Evolutionary conservation across 2,797 vertebrate genomes (phyloP), one percentile per base, ranked within the genome.

Genomic region (Phylloscopus collybita): DNA sequence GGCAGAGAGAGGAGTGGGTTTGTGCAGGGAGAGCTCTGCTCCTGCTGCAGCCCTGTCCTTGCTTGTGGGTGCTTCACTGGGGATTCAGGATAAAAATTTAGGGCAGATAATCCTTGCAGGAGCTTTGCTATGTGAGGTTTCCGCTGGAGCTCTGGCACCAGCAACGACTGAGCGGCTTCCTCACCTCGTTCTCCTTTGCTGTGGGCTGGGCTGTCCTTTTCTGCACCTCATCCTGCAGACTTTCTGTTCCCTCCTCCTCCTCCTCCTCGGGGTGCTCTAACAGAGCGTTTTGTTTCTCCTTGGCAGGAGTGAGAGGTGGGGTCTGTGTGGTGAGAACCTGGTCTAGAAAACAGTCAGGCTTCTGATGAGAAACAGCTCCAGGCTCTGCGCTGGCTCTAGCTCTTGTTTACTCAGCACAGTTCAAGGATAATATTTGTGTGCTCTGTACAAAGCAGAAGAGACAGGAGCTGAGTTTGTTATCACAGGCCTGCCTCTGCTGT

Each of bases 171-270:
- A 49, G 73, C 44, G 51, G 9, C 36, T 20, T 36, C 72, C 97
- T 97, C 97, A 99, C 99, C 98, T 99, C 98, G 5, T 97, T 98
- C 93, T 99, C 98, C 97, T 99, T 99, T 57, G 97, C 96, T 71
- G 64, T 88, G 27, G 99, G 98, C 93, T 98, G 98, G 88, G 98
- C 94, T 91, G 97, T 98, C 92, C 94, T 97, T 95, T 97, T 94
- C 95, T 97, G 97, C 54, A 98, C 93, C 96, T 99, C 96, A 78
- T 96, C 96, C 90, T 83, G 70, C 91, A 97, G 93, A 9, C 69
- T 95, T 76, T 81, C 91, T 81, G 96, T 90, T 96, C 82, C 86
- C 44, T 96, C 83, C 86, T 89, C 32, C 69, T 89, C 32, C 69
- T 88, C 67, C 84, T 84, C 60, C 62, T 88, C 40, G 1, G 92